These are phyloP conservation scores for Actenoides hombroni DNA, from an alignment of 2,113 vertebrate species.

Conservation along the genomic window DNA sequence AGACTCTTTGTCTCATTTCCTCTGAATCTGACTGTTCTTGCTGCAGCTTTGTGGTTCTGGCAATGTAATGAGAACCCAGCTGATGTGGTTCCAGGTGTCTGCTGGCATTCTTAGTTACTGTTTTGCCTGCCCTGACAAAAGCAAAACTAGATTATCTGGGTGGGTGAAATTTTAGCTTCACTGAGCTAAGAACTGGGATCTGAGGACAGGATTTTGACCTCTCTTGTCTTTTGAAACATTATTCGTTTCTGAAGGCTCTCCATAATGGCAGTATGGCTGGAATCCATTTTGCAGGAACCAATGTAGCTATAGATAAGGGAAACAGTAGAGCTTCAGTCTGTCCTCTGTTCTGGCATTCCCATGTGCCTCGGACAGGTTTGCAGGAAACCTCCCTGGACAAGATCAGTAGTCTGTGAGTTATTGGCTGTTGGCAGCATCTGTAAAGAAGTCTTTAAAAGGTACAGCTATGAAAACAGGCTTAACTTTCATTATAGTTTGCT, in stretches of 20 bases:
- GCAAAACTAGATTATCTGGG: background rate
- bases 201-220: background rate
- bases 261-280: background rate
- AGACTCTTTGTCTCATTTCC: background rate
- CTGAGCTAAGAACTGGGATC: background rate
- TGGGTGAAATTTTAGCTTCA: background rate
- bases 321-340: background rate
- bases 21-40: background rate
- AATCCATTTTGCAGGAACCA: background rate
- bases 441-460: background rate
- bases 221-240: background rate
- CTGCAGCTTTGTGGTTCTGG: background rate
- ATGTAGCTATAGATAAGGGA: background rate
- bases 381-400: background rate
- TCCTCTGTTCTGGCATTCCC: background rate
- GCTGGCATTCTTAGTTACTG: background rate
- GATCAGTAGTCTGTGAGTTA: background rate
- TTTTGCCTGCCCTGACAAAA: background rate
- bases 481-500: background rate
- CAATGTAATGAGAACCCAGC: accelerated
- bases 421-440: background rate
- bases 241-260: background rate
- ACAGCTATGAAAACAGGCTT: background rate
- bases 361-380: background rate
- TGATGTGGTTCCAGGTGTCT: background rate